phyloP scores from a whole-genome alignment of 2,797 vertebrate species.

The Chaetodon trifasciatus region DNA sequence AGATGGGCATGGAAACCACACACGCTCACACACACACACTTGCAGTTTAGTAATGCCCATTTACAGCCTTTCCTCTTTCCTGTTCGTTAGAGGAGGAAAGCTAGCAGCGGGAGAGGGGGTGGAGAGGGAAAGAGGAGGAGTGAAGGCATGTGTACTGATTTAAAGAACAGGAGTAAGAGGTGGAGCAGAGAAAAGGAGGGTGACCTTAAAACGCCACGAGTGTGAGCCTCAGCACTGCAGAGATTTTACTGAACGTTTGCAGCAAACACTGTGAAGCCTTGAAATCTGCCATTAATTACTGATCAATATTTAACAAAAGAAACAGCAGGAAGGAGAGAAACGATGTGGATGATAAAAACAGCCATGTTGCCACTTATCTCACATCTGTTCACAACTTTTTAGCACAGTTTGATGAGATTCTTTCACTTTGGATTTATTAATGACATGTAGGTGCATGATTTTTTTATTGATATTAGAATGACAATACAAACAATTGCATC shows the following conservation, averaged over 20 bases:
- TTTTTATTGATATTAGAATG: neutral
- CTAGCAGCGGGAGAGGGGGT: conserved; percentile 51
- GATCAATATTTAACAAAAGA: conserved; percentile 19
- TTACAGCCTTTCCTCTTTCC: conserved; percentile 34
- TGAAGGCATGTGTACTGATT: conserved; percentile 47
- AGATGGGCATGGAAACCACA: conserved; percentile 62
- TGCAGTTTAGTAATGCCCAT: conserved; percentile 52
- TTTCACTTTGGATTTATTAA: neutral
- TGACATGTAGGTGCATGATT: neutral
- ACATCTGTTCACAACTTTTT: neutral
- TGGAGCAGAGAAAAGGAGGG: conserved; percentile 40
- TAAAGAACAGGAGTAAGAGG: conserved; percentile 42
- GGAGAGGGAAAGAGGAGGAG: conserved; percentile 44
- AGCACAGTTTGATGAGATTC: neutral
- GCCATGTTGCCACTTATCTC: neutral
- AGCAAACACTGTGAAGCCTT: conserved; percentile 15
- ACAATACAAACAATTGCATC: neutral
- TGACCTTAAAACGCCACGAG: conserved; percentile 57
- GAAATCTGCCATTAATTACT: conserved; percentile 16
- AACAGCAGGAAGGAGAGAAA: neutral
- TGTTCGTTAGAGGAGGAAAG: conserved; percentile 43
- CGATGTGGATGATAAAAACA: neutral
- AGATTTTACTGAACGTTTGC: conserved; percentile 28
- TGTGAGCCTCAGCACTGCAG: conserved; percentile 12
- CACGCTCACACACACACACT: conserved; percentile 2